phyloP scores from a whole-genome alignment of 2,797 vertebrate species.

The Tiaroga cobitis region DNA sequence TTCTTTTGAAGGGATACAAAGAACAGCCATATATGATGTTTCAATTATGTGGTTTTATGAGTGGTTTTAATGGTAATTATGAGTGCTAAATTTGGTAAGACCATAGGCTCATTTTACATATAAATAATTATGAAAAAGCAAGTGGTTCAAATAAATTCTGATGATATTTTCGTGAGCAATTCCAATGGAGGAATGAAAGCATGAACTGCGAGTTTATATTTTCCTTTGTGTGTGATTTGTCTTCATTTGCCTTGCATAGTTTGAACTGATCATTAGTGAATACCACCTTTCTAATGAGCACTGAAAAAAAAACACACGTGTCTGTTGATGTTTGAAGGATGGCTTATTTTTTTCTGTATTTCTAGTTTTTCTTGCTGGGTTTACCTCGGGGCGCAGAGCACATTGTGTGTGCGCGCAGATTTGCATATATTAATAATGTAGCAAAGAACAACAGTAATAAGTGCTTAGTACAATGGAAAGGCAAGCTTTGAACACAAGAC shows the following conservation, averaged over 20 bases:
- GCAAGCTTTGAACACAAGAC: background rate
- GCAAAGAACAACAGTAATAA: conserved; percentile 1
- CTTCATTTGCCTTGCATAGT: conserved; percentile 30
- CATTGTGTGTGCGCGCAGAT: background rate
- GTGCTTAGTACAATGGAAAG: background rate
- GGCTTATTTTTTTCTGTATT: background rate
- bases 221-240: background rate
- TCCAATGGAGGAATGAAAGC: background rate
- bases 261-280: conserved; percentile 35
- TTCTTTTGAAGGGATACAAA: background rate
- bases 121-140: background rate
- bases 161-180: background rate
- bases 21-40: background rate
- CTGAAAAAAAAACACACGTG: background rate
- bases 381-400: background rate
- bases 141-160: background rate
- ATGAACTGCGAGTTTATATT: background rate
- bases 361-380: conserved; percentile 24
- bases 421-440: conserved; percentile 30
- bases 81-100: background rate
- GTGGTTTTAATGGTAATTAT: background rate
- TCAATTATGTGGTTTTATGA: background rate
- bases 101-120: background rate
- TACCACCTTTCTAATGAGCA: conserved; percentile 6
- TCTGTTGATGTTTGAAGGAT: conserved; percentile 6